phyloP scores from a whole-genome alignment of 2,797 vertebrate species.

The Astyanax mexicanus region DNA sequence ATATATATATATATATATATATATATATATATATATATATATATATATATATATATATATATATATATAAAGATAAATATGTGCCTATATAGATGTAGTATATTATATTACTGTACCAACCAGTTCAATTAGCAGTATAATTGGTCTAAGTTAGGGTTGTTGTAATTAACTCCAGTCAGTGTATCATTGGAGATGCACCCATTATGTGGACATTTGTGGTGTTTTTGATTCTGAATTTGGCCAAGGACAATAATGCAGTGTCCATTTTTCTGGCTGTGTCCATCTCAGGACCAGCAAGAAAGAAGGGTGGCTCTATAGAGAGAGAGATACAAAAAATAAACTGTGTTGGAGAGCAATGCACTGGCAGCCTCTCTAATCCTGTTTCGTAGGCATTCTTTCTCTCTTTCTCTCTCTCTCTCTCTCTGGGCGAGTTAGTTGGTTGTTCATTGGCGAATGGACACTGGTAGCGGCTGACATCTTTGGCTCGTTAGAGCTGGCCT shows the following conservation, averaged over 20 bases:
- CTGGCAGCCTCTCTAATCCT: constrained; percentile 46
- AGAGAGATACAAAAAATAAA: constrained; percentile 35
- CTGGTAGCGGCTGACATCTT: constrained; percentile 83
- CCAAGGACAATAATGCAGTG: constrained; percentile 47
- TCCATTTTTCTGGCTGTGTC: constrained; percentile 55
- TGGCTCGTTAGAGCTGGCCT: constrained; percentile 85
- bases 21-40: too few relatives aligned
- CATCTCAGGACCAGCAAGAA: constrained; percentile 51
- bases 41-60: too few relatives aligned
- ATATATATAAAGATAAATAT: too few relatives aligned
- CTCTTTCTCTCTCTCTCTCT: constrained; percentile 31
- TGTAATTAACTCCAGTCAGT: too few relatives aligned
- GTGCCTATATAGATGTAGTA: too few relatives aligned
- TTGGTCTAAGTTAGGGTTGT: too few relatives aligned
- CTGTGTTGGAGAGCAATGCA: constrained; percentile 43
- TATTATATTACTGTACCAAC: too few relatives aligned
- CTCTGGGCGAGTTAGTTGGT: constrained; percentile 52
- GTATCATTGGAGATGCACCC: too few relatives aligned
- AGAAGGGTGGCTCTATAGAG: constrained; percentile 3
- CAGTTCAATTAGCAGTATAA: too few relatives aligned
- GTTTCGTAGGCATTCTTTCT: constrained; percentile 33
- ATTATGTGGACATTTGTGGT: constrained; percentile 40
- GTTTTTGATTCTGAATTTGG: constrained; percentile 49
- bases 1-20: too few relatives aligned
- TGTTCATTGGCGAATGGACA: constrained; percentile 77